Conservation (phyloP, 2,888 invertebrate species). For the Lagria hirta region DNA sequence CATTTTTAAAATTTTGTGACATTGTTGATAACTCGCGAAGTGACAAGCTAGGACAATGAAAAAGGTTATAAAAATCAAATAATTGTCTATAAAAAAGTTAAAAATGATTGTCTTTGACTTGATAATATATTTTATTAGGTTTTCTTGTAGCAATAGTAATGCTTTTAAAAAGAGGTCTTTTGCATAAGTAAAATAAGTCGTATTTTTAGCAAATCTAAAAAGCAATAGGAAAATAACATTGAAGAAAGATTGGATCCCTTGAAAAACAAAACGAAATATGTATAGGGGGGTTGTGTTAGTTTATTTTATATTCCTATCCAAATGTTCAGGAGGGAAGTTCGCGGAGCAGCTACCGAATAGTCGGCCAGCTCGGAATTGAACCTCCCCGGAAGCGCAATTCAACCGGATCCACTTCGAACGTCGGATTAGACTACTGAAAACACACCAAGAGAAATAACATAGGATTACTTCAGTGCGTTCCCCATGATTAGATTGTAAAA, state of each 20-base stretch:
- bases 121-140: too few species aligned
- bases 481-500: slow-evolving; percentile 60
- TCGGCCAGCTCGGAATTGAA: slow-evolving; percentile 29
- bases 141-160: too few species aligned
- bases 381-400: slow-evolving; percentile 13
- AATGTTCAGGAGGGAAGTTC: slow-evolving; percentile 50
- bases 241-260: slow-evolving; percentile 49
- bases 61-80: too few species aligned
- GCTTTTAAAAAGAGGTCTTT: too few species aligned
- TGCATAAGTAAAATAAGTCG: slow-evolving; percentile 29
- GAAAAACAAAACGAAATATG: slow-evolving; percentile 51
- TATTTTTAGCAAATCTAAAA: slow-evolving; percentile 38
- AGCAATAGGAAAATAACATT: slow-evolving; percentile 47
- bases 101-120: too few species aligned
- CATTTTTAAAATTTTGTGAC: too few species aligned
- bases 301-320: slow-evolving; percentile 56
- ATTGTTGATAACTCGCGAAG: too few species aligned
- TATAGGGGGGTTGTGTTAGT: slow-evolving; percentile 50
- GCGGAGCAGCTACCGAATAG: slow-evolving; percentile 41
- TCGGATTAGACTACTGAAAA: slow-evolving; percentile 43
- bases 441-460: slow-evolving; percentile 56
- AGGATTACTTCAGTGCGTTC: slow-evolving; percentile 57
- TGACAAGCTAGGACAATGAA: too few species aligned
- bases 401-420: slow-evolving; percentile 21
- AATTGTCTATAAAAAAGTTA: too few species aligned